Base-by-base conservation (phyloP, 2,113 vertebrate species). In the Pachyramphus minor region DNA sequence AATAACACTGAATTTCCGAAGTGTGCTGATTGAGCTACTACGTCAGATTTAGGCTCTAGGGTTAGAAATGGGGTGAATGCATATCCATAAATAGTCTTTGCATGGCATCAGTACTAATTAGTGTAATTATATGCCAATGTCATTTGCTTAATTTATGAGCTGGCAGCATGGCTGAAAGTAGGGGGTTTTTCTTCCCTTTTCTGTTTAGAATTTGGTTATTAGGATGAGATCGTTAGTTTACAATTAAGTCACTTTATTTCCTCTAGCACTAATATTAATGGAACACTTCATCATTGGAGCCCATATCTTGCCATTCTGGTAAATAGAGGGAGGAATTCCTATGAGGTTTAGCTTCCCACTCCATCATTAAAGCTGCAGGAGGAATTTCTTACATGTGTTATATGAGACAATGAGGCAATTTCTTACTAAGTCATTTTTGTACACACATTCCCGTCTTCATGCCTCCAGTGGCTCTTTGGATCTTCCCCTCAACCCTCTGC, bases 121-220 rank as follows among this genome's bases (percentile, higher is more conserved):
- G 94, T 94, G 84, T 96, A 97, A 98, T 98, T 97, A 96, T 96
- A 96, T 95, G 76, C 96, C 91, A 82, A 60, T 97, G 97, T 95
- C 92, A 97, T 97, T 96, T 97, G 92, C 89, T 96, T 98, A 97
- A 98, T 97, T 98, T 98, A 97, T 97, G 90, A 97, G 64, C 95
- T 98, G 97, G 96, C 96, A 96, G 85, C 72, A 87, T 86, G 35
- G 74, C 90, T 97, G 74, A 95, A 97, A 96, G 77, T 97, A 89
- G 39, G 50, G 59, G 0, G 12, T 95, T 96, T 97, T 97, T 79
- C 95, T 97, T 96, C 95, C 91, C 68, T 93, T 87, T 95, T 95
- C 94, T 93, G 86, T 95, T 96, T 97, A 96, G 92, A 97, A 96
- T 97, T 91, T 95, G 74, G 92, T 95, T 97, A 96, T 97, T 97